A percentile compares a stretch with the other conserved stretches of the same genome.
phyloP scores from a whole-genome alignment of 1,140 invertebrate species.

The Druon quercuslanigerum region DNA sequence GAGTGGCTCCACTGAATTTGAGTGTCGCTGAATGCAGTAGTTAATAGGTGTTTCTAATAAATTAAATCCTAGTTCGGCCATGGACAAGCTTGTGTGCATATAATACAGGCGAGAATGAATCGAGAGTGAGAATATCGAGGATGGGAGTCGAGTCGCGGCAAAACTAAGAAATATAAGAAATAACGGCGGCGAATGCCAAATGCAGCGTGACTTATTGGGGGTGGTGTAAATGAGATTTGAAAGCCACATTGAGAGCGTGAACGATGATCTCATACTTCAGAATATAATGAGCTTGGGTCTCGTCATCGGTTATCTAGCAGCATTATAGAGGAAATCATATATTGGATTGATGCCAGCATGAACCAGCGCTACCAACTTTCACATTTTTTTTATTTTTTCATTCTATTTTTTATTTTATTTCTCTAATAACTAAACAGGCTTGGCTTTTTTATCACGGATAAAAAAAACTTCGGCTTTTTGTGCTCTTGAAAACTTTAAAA shows the following conservation, averaged over 20 bases:
- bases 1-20: slow-evolving; percentile 30
- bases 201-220: slow-evolving; percentile 61
- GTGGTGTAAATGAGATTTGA: slow-evolving; percentile 62
- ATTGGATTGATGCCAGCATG: neutral
- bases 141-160: slow-evolving; percentile 52
- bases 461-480: too few relatives aligned
- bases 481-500: too few relatives aligned
- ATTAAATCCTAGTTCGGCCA: slow-evolving; percentile 54
- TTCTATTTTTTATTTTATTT: too few relatives aligned
- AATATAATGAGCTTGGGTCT: slow-evolving; percentile 41
- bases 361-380: neutral
- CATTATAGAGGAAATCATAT: neutral
- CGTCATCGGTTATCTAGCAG: neutral
- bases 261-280: slow-evolving; percentile 51
- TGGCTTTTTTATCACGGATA: too few relatives aligned
- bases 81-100: slow-evolving; percentile 48
- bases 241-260: slow-evolving; percentile 49
- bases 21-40: slow-evolving; percentile 47
- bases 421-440: too few relatives aligned
- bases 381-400: neutral
- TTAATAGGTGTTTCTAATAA: slow-evolving; percentile 49
- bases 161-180: slow-evolving; percentile 54
- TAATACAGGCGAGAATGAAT: slow-evolving; percentile 49
- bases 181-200: slow-evolving; percentile 60
- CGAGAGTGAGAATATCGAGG: slow-evolving; percentile 48